Evolutionary conservation across 2,888 invertebrate species (phyloP), one percentile per base, ranked within the genome.

Genomic region (Chromoteleia sp.): DNA sequence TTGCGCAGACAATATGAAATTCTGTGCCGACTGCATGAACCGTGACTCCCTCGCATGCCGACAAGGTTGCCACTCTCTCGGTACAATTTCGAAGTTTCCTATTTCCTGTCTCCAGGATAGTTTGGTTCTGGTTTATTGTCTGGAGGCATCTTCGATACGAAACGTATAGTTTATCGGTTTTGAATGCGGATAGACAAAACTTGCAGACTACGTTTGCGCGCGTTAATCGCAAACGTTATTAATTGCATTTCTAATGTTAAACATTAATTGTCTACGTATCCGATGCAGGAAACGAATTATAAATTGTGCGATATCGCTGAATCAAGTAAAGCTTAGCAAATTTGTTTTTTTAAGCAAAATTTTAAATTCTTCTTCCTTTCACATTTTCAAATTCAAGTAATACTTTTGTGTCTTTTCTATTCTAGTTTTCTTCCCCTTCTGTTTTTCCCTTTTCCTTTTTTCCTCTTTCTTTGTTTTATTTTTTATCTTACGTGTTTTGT

Each of bases 41-140:
- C 86, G 85, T 87, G 86, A 87, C 87, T 85, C 86, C 85, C 84
- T 84, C 85, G 81, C 83, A 83, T 82, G 70, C 78, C 56, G 75
- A 76, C 74, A 80, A 81, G 71, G 79, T 65, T 71, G 56, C 65
- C 58, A 85, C 82, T 76, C 84, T 83, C 84, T 81, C 83, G 74
- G 71, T 80, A 63, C 82, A 75, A 85, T 82, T 83, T 83, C 83
- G 70, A 83, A 85, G 84, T 84, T 84, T 85, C 82, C 85, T 74
- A 85, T 84, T 85, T 87, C 86, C 85, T 85, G 85, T 83, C 83
- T 82, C 83, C 83, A 84, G 80, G 81, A 82, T 82, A 84, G 86
- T 87, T 85, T 81, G 74, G 85, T 84, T 85, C 48, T 21, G 70
- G 54, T 58, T 71, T 78, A 78, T 52, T 63, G 48, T 65, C 63